A percentile compares a stretch with the other conserved stretches of the same genome.
Conservation (phyloP, 2,113 vertebrate species). For the Callionymus lyra region DNA sequence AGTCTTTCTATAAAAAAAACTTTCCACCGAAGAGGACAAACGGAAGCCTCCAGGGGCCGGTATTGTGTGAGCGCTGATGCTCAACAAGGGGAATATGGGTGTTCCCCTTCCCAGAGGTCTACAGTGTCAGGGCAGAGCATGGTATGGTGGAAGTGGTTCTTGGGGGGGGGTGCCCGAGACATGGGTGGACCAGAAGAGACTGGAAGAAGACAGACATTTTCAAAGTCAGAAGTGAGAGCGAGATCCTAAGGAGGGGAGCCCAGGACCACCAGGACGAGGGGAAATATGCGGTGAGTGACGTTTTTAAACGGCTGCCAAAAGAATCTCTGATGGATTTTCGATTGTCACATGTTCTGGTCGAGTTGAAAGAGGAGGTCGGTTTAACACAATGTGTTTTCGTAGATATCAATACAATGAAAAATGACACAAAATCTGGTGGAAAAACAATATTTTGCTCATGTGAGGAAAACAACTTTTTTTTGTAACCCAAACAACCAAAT, state of each 20-base stretch:
- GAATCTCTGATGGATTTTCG: no score
- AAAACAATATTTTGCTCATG: no score
- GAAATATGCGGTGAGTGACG: conserved; percentile 58
- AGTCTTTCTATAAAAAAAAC: not conserved
- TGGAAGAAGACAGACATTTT: not conserved
- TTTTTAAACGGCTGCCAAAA: no score
- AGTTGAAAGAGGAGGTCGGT: no score
- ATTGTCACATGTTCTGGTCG: no score
- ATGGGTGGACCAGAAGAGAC: conserved; percentile 10
- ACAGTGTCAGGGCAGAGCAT: conserved; percentile 47
- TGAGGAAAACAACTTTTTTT: no score
- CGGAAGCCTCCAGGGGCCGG: conserved; percentile 20
- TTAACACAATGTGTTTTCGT: no score
- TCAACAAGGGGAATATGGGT: conserved; percentile 44
- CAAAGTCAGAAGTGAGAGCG: not conserved
- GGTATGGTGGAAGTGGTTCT: conserved; percentile 5
- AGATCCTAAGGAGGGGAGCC: conserved; percentile 7
- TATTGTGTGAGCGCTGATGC: conserved; percentile 40
- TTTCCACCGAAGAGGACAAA: conserved; percentile 26
- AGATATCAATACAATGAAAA: no score
- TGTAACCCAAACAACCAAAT: no score
- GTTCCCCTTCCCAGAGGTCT: conserved; percentile 64
- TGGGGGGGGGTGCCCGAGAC: conserved; percentile 20
- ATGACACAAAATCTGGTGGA: no score
- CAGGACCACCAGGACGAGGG: conserved; percentile 5